Percentiles rank a stretch among this genome's conserved stretches.
Evolutionary conservation across 2,113 vertebrate species (phyloP).

Genomic region (Alethe castanea): DNA sequence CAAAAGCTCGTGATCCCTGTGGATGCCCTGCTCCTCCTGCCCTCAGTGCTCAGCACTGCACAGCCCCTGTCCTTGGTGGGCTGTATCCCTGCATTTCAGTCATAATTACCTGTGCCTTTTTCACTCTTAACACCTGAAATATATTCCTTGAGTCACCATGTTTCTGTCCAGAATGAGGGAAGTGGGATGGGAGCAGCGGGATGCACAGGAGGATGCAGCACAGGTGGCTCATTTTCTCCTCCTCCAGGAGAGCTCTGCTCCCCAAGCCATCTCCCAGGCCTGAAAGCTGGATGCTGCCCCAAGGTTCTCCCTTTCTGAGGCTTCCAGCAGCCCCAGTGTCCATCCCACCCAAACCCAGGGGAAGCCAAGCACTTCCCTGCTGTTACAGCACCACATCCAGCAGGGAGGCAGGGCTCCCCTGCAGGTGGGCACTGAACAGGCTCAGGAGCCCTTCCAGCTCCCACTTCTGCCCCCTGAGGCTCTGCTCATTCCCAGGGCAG

Average conservation of each 20-base stretch:
- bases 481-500: neutral
- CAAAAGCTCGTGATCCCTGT: neutral
- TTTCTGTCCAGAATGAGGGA: neutral
- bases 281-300: neutral
- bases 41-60: neutral
- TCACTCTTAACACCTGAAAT: neutral
- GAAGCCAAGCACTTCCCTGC: neutral
- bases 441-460: neutral
- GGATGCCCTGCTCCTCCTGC: neutral
- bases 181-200: neutral
- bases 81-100: neutral
- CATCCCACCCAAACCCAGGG: neutral
- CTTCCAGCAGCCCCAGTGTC: neutral
- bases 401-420: neutral
- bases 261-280: neutral
- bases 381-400: rapidly evolving
- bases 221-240: neutral
- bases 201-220: neutral
- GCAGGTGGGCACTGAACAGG: neutral
- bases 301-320: neutral
- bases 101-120: neutral
- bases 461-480: neutral
- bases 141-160: neutral
- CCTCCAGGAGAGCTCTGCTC: neutral
- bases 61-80: neutral